Evolutionary conservation across 2,888 invertebrate genomes (phyloP), one percentile per base, ranked within the genome.

Genomic region (Tortricodes alternella): DNA sequence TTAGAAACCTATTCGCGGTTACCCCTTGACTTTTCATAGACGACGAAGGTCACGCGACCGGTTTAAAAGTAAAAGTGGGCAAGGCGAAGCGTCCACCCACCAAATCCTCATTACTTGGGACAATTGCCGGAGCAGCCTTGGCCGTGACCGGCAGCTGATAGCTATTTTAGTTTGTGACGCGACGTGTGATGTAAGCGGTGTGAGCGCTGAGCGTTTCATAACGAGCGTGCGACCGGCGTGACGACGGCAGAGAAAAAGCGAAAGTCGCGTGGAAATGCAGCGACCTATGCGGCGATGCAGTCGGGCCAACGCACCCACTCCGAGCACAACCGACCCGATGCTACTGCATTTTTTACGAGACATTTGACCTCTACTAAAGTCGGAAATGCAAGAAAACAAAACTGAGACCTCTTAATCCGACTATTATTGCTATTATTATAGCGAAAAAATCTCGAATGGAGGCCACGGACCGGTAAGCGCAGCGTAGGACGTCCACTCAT

Each of bases 31-130:
- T 66, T 70, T 64, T 71, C 69, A 71, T 70, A 70, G 70, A 71
- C 58, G 73, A 72, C 76, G 77, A 81, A 86, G 87, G 84, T 85
- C 80, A 78, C 55, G 63, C 60, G 77, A 87, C 89, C 86, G 83
- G 87, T 89, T 86, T 78, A 83, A 86, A 87, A 89, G 89, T 88
- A 87, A 90, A 88, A 89, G 89, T 87, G 78, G 78, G 72, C 78
- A 72, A 66, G 71, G 69, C 74, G 73, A 67, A 37, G 41, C 82
- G 83, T 86, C 88, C 85, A 86, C 87, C 89, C 86, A 87, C 86
- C 82, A 83, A 88, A 86, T 86, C 86, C 87, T 89, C 86, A 88
- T 86, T 87, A 83, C 85, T 74, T 76, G 74, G 80, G 77, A 80
- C 86, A 84, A 88, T 88, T 87, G 87, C 77, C 80, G 78, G 71